Base-by-base conservation (phyloP, 2,113 vertebrate genomes). In the Phycodurus eques region DNA sequence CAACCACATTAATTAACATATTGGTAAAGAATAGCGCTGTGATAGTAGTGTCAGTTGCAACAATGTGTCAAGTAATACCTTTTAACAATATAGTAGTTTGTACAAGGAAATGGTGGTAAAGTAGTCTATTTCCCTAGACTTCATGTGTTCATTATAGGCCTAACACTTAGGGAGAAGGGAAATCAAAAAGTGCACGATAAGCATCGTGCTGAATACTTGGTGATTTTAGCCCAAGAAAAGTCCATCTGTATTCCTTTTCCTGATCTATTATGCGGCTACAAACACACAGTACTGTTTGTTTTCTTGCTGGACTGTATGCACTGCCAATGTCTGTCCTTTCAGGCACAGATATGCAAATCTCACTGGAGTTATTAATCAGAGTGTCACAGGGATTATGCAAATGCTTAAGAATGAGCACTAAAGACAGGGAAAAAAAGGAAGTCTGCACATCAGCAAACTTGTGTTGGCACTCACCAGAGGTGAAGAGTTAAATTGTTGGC, bases 301-400 rank as follows among this genome's bases (percentile, higher is more conserved):
- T 78, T 74, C 80, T 76, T n/a, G 63, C 63, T 19, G 76, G 84
- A 78, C 84, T 31, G 76, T 81, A 68, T 88, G 80, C 81, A 77
- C 68, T 67, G 35, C 15, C 68, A 75, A 73, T 66, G 76, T 76
- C 80, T 84, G 86, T 86, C 83, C 84, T 90, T 87, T 82, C 88
- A 80, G 80, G 68, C 84, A 73, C 70, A 87, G 80, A 90, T 90
- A 90, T 90, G 87, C 87, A 91, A 89, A 92, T 90, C 59, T 66
- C 73, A 62, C 67, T 33, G 66, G 72, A 90, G 84, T 91, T 91
- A 90, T 87, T 90, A 90, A 89, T 91, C 87, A 67, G 70, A 77
- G 85, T 85, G 83, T 91, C 86, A 84, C 78, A 83, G 82, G 83
- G 88, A 92, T 91, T 92, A 92, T 90, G 89, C 87, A 90, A 92